Percentiles rank a stretch among this genome's conserved stretches.
Evolutionary conservation across 2,797 vertebrate genomes (phyloP).

Genomic region (Ctenosaura bakeri): DNA sequence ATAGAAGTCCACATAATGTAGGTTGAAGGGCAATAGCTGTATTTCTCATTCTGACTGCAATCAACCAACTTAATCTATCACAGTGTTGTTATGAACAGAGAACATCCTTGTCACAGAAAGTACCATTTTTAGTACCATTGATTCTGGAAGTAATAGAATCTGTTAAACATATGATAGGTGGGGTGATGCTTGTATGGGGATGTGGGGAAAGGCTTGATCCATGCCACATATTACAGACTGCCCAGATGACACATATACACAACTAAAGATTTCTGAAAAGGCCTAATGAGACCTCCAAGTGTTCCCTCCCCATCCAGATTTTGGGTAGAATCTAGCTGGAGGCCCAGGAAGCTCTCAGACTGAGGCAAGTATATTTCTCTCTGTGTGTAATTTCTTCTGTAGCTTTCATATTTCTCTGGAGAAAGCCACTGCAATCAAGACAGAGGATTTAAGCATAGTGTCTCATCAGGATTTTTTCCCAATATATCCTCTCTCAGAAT

Average conservation of each 20-base stretch:
- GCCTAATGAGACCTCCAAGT: neutral
- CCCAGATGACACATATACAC: neutral
- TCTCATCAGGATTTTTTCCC: too few relatives aligned
- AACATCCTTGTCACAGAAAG: neutral
- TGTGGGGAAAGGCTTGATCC: neutral
- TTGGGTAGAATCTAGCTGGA: neutral
- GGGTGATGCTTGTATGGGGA: neutral
- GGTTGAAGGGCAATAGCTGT: neutral
- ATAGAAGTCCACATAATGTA: neutral
- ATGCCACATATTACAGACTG: too few relatives aligned
- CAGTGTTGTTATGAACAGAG: neutral
- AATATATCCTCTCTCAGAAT: too few relatives aligned
- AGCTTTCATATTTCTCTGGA: neutral
- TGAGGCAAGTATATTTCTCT: neutral
- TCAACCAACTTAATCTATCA: neutral
- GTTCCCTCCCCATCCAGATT: neutral
- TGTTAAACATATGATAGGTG: neutral
- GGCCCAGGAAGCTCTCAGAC: neutral
- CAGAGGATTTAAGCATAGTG: too few relatives aligned
- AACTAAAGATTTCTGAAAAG: neutral
- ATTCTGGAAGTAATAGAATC: conserved; percentile 4
- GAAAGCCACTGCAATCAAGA: neutral
- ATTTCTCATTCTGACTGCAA: conserved; percentile 1
- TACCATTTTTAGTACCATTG: too few relatives aligned
- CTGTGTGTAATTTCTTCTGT: neutral